These are phyloP conservation scores for Carpatolechia fugitivella DNA, from an alignment of 2,888 invertebrate species.

Conservation along the genomic window DNA sequence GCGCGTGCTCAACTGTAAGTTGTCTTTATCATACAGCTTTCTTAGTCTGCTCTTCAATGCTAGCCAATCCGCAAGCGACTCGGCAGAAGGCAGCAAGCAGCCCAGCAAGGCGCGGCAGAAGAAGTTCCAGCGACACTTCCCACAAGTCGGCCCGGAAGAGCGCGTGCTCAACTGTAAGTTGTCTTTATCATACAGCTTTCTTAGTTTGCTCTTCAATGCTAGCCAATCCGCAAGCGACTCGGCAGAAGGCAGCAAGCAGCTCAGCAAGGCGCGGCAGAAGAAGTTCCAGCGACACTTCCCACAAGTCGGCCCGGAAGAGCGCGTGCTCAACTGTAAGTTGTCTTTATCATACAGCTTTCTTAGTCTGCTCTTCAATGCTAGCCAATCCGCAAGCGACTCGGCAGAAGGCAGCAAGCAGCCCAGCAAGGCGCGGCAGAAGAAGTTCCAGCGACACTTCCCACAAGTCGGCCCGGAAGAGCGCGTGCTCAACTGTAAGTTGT, in stretches of 20 bases:
- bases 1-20: slow-evolving; percentile 91
- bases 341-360: neutral
- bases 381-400: slow-evolving; percentile 36
- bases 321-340: slow-evolving; percentile 90
- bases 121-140: slow-evolving; percentile 93
- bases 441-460: slow-evolving; percentile 92
- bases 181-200: too few species aligned
- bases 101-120: slow-evolving; percentile 89
- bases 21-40: neutral
- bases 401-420: slow-evolving; percentile 75
- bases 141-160: slow-evolving; percentile 90
- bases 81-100: slow-evolving; percentile 68
- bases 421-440: slow-evolving; percentile 89
- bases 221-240: slow-evolving; percentile 36
- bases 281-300: slow-evolving; percentile 94
- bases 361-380: too few species aligned
- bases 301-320: slow-evolving; percentile 90
- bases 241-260: slow-evolving; percentile 72
- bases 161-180: slow-evolving; percentile 90
- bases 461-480: slow-evolving; percentile 90
- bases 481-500: slow-evolving; percentile 54
- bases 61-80: slow-evolving; percentile 20
- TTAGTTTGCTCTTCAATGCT: too few species aligned
- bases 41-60: too few species aligned
- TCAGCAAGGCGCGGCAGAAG: slow-evolving; percentile 89